phyloP scores from a whole-genome alignment of 2,797 vertebrate genomes.

The Eleutherodactylus coqui region DNA sequence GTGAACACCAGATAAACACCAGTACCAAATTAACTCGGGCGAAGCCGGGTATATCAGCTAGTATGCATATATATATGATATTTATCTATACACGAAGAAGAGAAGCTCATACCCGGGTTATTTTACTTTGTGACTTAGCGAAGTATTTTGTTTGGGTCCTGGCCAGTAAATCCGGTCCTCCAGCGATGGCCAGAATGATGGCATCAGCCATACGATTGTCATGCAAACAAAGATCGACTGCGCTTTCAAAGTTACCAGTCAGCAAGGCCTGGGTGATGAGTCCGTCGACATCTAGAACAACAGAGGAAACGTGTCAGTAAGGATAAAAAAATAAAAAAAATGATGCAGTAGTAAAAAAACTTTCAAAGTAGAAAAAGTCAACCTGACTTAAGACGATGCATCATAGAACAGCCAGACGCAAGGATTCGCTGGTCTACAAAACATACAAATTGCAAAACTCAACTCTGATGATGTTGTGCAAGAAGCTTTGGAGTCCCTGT shows the following conservation, averaged over 20 bases:
- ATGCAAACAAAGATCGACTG: conserved; percentile 93
- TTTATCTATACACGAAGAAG: too few species aligned
- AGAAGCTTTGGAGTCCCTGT: too few species aligned
- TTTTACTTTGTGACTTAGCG: conserved; percentile 87
- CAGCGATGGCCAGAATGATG: conserved; percentile 94
- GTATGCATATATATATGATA: too few species aligned
- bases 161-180: conserved; percentile 88
- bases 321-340: too few species aligned
- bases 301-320: conserved; percentile 57
- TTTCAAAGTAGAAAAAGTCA: not conserved
- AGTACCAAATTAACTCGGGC: too few species aligned
- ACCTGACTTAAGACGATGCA: not conserved
- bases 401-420: not conserved
- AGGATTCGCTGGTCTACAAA: too few species aligned
- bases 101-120: conserved; percentile 86
- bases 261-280: conserved; percentile 94
- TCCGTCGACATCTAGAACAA: conserved; percentile 88
- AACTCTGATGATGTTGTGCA: too few species aligned
- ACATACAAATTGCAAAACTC: too few species aligned
- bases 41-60: too few species aligned
- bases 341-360: not conserved
- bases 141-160: conserved; percentile 95
- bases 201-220: conserved; percentile 97
- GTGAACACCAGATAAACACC: too few species aligned
- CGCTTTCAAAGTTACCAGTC: conserved; percentile 90